phyloP scores from a whole-genome alignment of 2,113 vertebrate genomes.

The Aspidoscelis tigris region DNA sequence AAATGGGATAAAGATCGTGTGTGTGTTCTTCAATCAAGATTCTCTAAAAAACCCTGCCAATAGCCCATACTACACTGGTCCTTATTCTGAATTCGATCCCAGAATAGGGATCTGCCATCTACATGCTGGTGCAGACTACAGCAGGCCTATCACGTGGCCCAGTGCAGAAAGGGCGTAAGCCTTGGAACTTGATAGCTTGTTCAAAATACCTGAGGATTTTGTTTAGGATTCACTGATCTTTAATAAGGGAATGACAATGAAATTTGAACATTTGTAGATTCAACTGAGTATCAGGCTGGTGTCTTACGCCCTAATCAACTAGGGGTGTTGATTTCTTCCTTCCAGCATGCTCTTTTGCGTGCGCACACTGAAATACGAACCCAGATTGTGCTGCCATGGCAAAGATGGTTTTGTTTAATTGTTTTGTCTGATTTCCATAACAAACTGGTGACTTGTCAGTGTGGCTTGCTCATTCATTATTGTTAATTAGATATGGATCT shows the following conservation, averaged over 20 bases:
- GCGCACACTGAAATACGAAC: slow-evolving; percentile 3
- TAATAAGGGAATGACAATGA: neutral
- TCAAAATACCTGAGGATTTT: neutral
- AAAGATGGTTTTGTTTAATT: slow-evolving; percentile 76
- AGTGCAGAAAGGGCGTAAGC: too few relatives aligned
- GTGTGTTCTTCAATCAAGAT: neutral
- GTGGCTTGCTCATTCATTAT: slow-evolving; percentile 78
- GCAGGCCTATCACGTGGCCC: too few relatives aligned
- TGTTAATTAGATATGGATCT: slow-evolving; percentile 86
- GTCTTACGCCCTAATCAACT: neutral
- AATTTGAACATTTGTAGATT: neutral
- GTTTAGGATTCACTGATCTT: neutral
- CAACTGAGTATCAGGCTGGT: neutral
- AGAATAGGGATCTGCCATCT: too few relatives aligned
- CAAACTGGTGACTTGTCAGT: slow-evolving; percentile 76
- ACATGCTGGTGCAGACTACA: too few relatives aligned
- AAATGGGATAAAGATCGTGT: neutral
- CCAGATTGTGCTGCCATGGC: slow-evolving; percentile 26
- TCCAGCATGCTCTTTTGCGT: neutral
- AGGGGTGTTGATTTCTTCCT: neutral
- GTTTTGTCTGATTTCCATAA: slow-evolving; percentile 80
- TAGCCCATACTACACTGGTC: too few relatives aligned
- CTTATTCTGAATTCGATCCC: too few relatives aligned
- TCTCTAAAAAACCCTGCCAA: neutral
- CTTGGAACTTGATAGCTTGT: neutral